Conservation (phyloP, 1,140 invertebrate species). For the Glossosoma conforme region DNA sequence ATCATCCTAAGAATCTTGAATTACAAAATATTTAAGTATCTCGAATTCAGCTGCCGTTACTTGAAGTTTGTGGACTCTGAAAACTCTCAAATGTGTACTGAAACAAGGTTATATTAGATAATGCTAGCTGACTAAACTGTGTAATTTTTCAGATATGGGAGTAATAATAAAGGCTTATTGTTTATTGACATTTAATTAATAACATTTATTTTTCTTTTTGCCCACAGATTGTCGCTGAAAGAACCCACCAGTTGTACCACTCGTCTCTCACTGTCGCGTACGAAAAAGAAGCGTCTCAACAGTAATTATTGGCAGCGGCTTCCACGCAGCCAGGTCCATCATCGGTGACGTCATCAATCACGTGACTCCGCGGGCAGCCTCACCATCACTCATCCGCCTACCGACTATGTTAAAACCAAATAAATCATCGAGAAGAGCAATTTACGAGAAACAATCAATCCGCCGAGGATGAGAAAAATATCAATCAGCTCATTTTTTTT, state of each 20-base stretch:
- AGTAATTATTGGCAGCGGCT: too few species aligned
- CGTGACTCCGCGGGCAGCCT: neutral
- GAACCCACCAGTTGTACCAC: constrained; percentile 24
- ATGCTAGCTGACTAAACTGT: too few species aligned
- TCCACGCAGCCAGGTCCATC: too few species aligned
- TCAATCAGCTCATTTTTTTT: too few species aligned
- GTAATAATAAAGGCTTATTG: neutral
- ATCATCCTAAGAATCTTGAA: too few species aligned
- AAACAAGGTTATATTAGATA: too few species aligned
- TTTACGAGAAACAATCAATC: constrained; percentile 21
- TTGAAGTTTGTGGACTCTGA: too few species aligned
- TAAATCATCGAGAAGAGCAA: constrained; percentile 14
- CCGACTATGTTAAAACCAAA: constrained; percentile 11
- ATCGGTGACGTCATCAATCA: constrained; percentile 22
- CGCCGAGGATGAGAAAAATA: neutral
- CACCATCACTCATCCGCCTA: constrained; percentile 12
- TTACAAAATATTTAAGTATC: too few species aligned
- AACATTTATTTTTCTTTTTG: constrained; percentile 13
- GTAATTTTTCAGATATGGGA: too few species aligned
- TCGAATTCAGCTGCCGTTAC: too few species aligned
- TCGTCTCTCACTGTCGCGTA: constrained; percentile 9
- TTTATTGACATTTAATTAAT: neutral
- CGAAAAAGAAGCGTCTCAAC: too few species aligned
- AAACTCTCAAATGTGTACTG: too few species aligned
- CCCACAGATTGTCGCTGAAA: constrained; percentile 13